These are phyloP conservation scores for Pseudoips prasinana DNA, from an alignment of 2,888 invertebrate species.

Conservation along the genomic window DNA sequence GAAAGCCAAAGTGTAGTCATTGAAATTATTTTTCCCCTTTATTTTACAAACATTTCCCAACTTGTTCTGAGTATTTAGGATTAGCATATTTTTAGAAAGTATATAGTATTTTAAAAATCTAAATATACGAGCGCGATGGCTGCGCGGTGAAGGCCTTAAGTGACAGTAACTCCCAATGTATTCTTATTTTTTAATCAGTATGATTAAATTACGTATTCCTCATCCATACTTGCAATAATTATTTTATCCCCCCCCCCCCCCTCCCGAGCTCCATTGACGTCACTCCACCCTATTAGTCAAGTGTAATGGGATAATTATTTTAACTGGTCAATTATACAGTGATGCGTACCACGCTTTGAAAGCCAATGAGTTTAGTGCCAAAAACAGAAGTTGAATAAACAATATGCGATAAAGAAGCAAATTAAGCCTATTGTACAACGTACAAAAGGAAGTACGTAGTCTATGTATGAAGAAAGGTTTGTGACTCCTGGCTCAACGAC, in stretches of 20 bases:
- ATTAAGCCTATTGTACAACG: conserved; percentile 12
- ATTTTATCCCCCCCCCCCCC: too few relatives aligned
- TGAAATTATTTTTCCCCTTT: too few relatives aligned
- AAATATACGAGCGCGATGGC: too few relatives aligned
- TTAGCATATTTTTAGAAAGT: too few relatives aligned
- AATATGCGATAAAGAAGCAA: conserved; percentile 26
- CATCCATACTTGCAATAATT: too few relatives aligned
- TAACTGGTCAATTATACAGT: conserved; percentile 25
- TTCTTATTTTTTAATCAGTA: too few relatives aligned
- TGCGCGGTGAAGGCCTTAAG: too few relatives aligned
- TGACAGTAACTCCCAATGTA: too few relatives aligned
- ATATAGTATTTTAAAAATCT: too few relatives aligned
- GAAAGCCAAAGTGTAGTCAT: too few relatives aligned
- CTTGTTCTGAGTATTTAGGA: too few relatives aligned
- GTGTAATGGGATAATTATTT: conserved; percentile 31
- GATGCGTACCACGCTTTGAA: conserved; percentile 23
- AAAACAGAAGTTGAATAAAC: conserved; percentile 24
- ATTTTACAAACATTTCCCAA: too few relatives aligned
- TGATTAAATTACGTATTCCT: not conserved
- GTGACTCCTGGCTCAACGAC: not conserved
- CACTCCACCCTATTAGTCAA: conserved; percentile 16
- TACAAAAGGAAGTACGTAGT: conserved; percentile 4
- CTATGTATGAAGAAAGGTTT: not conserved
- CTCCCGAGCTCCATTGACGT: conserved; percentile 28
- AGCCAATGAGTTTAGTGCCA: conserved; percentile 28